phyloP scores from a whole-genome alignment of 2,113 vertebrate species.

The Barnardius zonarius region DNA sequence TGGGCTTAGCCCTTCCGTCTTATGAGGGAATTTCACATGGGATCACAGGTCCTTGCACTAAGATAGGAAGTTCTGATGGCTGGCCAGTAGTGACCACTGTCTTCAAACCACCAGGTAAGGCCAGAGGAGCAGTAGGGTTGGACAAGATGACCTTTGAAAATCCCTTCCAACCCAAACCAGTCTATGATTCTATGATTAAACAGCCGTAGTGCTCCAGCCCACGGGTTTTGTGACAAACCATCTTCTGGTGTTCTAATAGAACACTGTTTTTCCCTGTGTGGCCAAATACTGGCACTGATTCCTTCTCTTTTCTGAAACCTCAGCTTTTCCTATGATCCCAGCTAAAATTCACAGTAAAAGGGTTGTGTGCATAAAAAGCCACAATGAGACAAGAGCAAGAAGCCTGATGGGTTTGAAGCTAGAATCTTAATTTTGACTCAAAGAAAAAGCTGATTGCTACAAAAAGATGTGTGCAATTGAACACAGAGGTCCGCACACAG shows the following conservation, averaged over 20 bases:
- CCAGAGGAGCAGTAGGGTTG: neutral
- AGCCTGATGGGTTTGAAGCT: neutral
- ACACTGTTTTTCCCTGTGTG: neutral
- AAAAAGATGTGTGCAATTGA: neutral
- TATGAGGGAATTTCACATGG: neutral
- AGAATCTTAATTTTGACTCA: neutral
- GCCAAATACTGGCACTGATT: neutral
- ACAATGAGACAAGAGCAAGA: neutral
- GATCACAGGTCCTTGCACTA: neutral
- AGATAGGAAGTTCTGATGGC: neutral
- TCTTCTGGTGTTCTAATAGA: neutral
- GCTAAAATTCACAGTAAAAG: neutral
- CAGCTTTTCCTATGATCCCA: neutral
- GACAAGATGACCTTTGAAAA: neutral
- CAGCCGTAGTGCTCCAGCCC: neutral
- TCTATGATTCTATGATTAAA: neutral
- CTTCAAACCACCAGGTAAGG: neutral
- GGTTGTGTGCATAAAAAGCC: neutral
- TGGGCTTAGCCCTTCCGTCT: neutral
- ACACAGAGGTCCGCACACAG: neutral
- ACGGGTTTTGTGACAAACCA: neutral
- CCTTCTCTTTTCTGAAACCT: neutral
- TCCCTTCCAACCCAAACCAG: neutral
- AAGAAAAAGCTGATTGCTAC: neutral
- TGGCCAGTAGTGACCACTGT: neutral